phyloP scores from a whole-genome alignment of 1,140 invertebrate species.

The Arctopsyche grandis region DNA sequence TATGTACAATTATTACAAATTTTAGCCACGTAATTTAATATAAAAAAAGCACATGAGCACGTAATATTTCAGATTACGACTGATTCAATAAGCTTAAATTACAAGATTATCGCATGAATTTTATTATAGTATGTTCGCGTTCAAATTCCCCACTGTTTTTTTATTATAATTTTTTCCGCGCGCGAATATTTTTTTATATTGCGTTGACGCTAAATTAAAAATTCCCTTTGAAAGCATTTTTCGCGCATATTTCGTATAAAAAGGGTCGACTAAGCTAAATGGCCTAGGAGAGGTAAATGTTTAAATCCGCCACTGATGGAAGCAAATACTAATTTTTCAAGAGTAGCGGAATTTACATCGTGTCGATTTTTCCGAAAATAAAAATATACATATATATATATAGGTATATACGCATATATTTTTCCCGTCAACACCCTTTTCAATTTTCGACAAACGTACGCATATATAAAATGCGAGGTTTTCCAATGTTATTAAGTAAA shows the following conservation, averaged over 20 bases:
- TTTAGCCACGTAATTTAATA: too few species aligned
- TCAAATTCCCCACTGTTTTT: not conserved
- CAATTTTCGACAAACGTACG: not conserved
- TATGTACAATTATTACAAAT: too few species aligned
- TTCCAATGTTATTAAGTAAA: not conserved
- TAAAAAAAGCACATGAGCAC: too few species aligned
- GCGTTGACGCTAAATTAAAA: constrained; percentile 21
- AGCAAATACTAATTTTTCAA: constrained; percentile 24
- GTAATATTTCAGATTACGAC: too few species aligned
- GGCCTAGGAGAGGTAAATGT: constrained; percentile 9
- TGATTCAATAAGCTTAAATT: too few species aligned
- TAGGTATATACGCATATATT: too few species aligned
- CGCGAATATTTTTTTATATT: constrained; percentile 17
- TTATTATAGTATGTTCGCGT: not conserved
- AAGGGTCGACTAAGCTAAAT: constrained; percentile 32
- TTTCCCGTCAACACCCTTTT: not conserved
- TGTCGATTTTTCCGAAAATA: not conserved
- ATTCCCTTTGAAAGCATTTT: constrained; percentile 29
- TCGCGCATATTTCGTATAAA: constrained; percentile 27
- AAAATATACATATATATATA: too few species aligned
- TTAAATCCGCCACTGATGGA: constrained; percentile 19
- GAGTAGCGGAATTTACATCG: constrained; percentile 21
- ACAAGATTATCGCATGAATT: not conserved
- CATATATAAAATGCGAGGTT: not conserved
- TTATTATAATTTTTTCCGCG: not conserved